phyloP scores from a whole-genome alignment of 2,113 vertebrate species.

The Triplophysa dalaica region DNA sequence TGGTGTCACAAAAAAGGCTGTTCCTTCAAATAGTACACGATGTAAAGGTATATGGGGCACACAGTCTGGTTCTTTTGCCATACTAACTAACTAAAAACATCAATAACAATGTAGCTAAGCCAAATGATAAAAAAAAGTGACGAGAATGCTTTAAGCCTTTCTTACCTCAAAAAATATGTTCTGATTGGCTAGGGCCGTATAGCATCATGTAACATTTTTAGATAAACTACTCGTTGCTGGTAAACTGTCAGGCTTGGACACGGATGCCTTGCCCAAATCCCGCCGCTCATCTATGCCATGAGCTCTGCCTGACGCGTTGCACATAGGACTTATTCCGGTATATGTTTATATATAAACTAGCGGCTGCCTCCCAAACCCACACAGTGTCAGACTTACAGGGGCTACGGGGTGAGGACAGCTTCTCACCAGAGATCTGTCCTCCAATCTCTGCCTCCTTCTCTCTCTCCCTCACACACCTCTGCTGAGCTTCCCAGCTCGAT shows the following conservation, averaged over 20 bases:
- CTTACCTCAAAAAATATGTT: too few species aligned
- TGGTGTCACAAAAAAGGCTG: too few species aligned
- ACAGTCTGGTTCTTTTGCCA: too few species aligned
- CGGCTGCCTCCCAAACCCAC: conserved; percentile 50
- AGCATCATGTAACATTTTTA: background rate
- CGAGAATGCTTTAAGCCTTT: too few species aligned
- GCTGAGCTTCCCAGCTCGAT: conserved; percentile 47
- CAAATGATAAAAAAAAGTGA: too few species aligned
- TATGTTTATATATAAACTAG: conserved; percentile 51
- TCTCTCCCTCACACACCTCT: conserved; percentile 9
- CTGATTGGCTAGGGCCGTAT: too few species aligned
- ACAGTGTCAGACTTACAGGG: conserved; percentile 55
- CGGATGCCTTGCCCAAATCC: conserved; percentile 1
- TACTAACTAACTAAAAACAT: too few species aligned
- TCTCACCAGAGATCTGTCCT: conserved; percentile 45
- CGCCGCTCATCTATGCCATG: background rate
- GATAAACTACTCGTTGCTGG: background rate
- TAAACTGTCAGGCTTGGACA: background rate
- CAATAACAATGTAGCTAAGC: too few species aligned
- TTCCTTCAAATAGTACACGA: too few species aligned
- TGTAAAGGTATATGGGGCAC: too few species aligned
- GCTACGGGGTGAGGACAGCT: conserved; percentile 54
- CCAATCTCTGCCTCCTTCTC: conserved; percentile 30
- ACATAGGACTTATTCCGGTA: conserved; percentile 17
- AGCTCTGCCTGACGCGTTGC: conserved; percentile 11